Percentiles rank a stretch among this genome's conserved stretches.
Conservation (phyloP, 2,113 vertebrate species). For the Amblyornis subalaris region DNA sequence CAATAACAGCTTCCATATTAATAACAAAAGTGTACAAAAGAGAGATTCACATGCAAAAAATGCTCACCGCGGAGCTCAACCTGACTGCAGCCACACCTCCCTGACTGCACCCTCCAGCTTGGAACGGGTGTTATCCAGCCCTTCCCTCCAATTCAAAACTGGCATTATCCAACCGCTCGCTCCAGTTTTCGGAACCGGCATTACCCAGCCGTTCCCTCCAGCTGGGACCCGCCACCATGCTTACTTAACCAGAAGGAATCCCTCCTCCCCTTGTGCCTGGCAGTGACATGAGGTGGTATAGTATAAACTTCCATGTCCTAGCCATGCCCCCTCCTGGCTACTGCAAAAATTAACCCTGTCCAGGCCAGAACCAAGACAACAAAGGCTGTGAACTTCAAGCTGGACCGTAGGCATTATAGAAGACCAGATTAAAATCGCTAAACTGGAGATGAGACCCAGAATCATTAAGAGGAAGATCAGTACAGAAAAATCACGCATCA, state of each 20-base stretch:
- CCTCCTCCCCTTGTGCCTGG: background rate
- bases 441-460: background rate
- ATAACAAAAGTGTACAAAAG: background rate
- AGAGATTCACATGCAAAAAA: background rate
- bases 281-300: background rate
- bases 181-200: background rate
- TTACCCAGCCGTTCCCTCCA: background rate
- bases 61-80: fast-evolving
- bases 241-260: background rate
- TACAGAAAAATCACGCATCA: background rate
- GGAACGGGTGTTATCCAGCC: background rate
- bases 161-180: fast-evolving
- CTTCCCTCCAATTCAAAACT: background rate
- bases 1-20: background rate
- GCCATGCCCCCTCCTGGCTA: fast-evolving
- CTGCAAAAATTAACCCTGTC: background rate
- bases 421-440: background rate
- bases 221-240: fast-evolving
- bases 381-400: background rate
- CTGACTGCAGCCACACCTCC: background rate
- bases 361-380: background rate
- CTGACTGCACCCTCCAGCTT: background rate
- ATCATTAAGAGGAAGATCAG: background rate
- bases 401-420: background rate
- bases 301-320: background rate